phyloP scores from a whole-genome alignment of 2,113 vertebrate genomes.

The Nannospalax galili region DNA sequence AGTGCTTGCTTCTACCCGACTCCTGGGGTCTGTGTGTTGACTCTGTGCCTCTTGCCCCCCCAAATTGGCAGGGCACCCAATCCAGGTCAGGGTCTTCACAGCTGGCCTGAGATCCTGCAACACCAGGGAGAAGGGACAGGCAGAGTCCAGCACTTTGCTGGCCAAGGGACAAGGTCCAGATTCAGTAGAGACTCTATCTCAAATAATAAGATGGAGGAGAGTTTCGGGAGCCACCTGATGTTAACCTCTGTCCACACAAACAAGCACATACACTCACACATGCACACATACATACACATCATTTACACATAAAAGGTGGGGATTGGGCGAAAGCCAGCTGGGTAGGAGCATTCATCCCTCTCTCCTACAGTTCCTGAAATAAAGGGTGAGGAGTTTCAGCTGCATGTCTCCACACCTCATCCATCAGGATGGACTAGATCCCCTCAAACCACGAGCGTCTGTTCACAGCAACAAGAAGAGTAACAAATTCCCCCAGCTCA shows the following conservation, averaged over 20 bases:
- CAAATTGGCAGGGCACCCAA: too few species aligned
- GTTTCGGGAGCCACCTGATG: not conserved
- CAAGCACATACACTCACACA: not conserved
- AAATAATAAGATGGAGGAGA: not conserved
- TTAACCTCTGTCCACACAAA: not conserved
- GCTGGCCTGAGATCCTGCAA: too few species aligned
- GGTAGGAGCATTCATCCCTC: not conserved
- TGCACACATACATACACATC: not conserved
- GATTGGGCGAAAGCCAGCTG: fast-evolving
- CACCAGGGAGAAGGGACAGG: not conserved
- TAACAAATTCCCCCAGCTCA: not conserved
- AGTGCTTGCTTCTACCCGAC: too few species aligned
- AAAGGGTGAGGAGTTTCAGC: too few species aligned
- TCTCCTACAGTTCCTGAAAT: too few species aligned
- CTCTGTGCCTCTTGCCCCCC: too few species aligned
- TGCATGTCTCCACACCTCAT: not conserved
- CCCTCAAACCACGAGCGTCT: not conserved
- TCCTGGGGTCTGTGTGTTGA: too few species aligned
- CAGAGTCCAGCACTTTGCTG: not conserved
- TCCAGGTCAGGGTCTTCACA: too few species aligned
- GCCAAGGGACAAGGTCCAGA: not conserved
- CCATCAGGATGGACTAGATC: not conserved
- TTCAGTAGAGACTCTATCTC: too few species aligned
- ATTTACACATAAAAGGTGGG: not conserved
- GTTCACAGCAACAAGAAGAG: not conserved